Percentiles rank a stretch among this genome's conserved stretches.
Conservation (phyloP, 2,797 vertebrate genomes). For the Pitangus sulphuratus region DNA sequence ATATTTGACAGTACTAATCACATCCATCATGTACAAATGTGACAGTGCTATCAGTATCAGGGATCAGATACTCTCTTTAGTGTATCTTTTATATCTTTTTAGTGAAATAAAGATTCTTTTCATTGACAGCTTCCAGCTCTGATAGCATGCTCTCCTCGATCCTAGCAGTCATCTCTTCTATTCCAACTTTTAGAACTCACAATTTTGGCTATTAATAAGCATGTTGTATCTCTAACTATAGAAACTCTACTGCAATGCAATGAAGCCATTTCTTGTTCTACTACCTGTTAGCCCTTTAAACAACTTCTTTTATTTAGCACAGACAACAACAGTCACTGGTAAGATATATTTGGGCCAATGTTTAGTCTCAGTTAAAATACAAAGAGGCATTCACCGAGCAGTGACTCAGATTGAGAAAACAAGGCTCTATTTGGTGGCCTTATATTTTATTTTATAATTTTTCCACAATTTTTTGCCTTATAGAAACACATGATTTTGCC, state of each 20-base stretch:
- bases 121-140: background rate
- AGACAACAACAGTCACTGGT: background rate
- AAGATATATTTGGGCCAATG: background rate
- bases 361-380: background rate
- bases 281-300: background rate
- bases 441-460: background rate
- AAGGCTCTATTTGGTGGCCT: background rate
- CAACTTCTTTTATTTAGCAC: background rate
- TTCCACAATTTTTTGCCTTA: background rate
- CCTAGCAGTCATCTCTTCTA: background rate
- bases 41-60: conserved; percentile 27
- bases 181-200: background rate
- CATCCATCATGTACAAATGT: conserved; percentile 19
- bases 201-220: background rate
- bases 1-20: conserved; percentile 46
- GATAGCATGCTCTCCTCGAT: background rate
- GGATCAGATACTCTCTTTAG: conserved; percentile 24
- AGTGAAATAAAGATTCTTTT: background rate
- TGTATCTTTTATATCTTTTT: conserved; percentile 1
- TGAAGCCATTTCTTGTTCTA: background rate
- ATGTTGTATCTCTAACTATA: background rate
- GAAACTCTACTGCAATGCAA: background rate
- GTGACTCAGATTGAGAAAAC: background rate
- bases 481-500: background rate
- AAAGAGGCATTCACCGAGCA: background rate